Evolutionary conservation across 2,888 invertebrate species (phyloP).

Genomic region (Augiades crinisus): DNA sequence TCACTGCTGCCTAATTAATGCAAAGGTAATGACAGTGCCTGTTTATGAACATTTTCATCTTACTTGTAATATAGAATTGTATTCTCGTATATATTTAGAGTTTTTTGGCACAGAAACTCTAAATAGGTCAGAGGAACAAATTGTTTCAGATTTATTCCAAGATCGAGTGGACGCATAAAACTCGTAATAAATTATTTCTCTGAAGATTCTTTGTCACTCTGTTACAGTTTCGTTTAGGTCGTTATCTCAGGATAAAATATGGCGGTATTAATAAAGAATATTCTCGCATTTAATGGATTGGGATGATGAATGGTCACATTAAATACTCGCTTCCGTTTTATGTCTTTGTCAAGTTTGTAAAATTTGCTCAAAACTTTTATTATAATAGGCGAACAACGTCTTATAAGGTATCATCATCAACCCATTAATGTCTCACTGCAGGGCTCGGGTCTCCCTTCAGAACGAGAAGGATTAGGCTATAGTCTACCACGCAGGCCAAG

Average conservation of each 20-base stretch:
- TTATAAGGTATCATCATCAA: too few relatives aligned
- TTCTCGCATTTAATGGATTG: neutral
- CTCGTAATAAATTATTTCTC: conserved; percentile 17
- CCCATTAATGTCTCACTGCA: too few relatives aligned
- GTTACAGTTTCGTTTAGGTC: conserved; percentile 11
- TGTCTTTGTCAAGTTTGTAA: neutral
- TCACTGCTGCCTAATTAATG: too few relatives aligned
- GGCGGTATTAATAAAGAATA: conserved; percentile 9
- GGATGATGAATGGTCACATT: conserved; percentile 7
- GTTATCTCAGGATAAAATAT: conserved; percentile 16
- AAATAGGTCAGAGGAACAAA: conserved; percentile 16
- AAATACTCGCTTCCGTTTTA: neutral
- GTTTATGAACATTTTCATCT: too few relatives aligned
- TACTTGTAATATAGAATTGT: too few relatives aligned
- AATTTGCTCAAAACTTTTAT: neutral
- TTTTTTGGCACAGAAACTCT: neutral
- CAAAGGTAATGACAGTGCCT: too few relatives aligned
- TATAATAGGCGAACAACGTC: too few relatives aligned
- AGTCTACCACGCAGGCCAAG: too few relatives aligned
- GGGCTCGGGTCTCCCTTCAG: too few relatives aligned
- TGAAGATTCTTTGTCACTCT: conserved; percentile 8
- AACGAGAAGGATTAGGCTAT: too few relatives aligned
- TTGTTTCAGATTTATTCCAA: conserved; percentile 23
- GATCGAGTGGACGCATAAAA: conserved; percentile 11
- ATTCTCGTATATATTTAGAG: too few relatives aligned